phyloP scores from a whole-genome alignment of 1,140 invertebrate genomes.

The Harpegnathos saltator region DNA sequence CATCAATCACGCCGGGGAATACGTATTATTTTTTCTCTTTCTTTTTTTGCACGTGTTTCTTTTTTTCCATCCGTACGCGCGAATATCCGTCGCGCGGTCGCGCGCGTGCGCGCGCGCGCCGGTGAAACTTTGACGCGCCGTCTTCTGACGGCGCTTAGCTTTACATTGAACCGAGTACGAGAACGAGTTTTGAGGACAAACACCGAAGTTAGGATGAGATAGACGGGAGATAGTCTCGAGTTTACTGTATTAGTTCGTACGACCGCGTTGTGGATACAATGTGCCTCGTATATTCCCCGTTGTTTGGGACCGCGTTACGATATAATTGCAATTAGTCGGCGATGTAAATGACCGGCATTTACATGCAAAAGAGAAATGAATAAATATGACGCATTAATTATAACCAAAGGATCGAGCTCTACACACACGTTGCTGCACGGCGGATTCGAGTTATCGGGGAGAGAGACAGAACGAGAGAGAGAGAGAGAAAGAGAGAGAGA shows the following conservation, averaged over 20 bases:
- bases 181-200: slow-evolving; percentile 59
- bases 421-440: neutral
- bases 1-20: slow-evolving; percentile 37
- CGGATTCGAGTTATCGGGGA: slow-evolving; percentile 37
- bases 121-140: slow-evolving; percentile 26
- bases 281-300: slow-evolving; percentile 44
- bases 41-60: neutral
- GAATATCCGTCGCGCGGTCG: slow-evolving; percentile 39
- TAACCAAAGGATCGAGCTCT: slow-evolving; percentile 48
- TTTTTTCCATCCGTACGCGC: neutral
- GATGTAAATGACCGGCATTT: slow-evolving; percentile 57
- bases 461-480: slow-evolving; percentile 9
- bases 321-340: slow-evolving; percentile 60
- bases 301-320: slow-evolving; percentile 56
- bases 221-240: slow-evolving; percentile 54
- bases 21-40: too few species aligned
- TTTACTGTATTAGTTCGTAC: slow-evolving; percentile 53
- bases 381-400: slow-evolving; percentile 61
- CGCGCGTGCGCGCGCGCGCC: neutral
- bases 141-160: slow-evolving; percentile 30
- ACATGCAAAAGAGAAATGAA: slow-evolving; percentile 61
- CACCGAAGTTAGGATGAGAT: slow-evolving; percentile 60
- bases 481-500: slow-evolving; percentile 1
- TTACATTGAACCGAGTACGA: slow-evolving; percentile 40
- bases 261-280: slow-evolving; percentile 29